A percentile compares a stretch with the other conserved stretches of the same genome.
Evolutionary conservation across 2,797 vertebrate species (phyloP).

Genomic region (Lindbergichthys nudifrons): DNA sequence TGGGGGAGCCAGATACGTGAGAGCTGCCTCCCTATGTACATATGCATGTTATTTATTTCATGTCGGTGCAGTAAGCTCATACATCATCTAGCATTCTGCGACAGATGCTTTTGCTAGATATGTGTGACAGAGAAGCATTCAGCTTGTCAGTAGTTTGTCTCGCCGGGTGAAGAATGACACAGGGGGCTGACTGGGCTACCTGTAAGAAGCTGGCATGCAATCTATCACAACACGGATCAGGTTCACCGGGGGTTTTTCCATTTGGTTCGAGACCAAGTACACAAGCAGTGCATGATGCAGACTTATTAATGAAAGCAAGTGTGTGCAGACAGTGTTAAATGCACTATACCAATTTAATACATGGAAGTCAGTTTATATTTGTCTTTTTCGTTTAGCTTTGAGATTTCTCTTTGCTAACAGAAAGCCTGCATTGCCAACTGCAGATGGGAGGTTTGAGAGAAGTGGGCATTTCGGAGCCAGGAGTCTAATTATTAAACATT

Average conservation of each 20-base stretch:
- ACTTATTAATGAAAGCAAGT: constrained; percentile 2
- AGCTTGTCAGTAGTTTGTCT: constrained; percentile 60
- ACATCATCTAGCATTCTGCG: constrained; percentile 61
- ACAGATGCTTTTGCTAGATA: constrained; percentile 61
- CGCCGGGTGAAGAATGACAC: constrained; percentile 58
- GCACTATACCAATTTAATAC: constrained; percentile 12
- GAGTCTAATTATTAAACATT: neutral
- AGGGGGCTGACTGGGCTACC: constrained; percentile 50
- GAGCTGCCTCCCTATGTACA: constrained; percentile 62
- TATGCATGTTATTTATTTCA: constrained; percentile 70
- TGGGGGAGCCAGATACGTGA: constrained; percentile 37
- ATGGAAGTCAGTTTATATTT: neutral
- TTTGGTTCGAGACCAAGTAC: constrained; percentile 11
- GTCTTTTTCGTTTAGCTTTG: neutral
- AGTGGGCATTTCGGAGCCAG: neutral
- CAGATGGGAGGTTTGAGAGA: neutral
- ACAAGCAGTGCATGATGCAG: constrained; percentile 27
- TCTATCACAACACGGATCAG: constrained; percentile 31
- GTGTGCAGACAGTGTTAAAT: constrained; percentile 6
- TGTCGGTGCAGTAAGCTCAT: constrained; percentile 62
- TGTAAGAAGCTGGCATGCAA: constrained; percentile 25
- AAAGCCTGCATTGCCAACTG: neutral
- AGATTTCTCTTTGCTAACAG: neutral
- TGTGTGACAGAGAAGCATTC: constrained; percentile 60
- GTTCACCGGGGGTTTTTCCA: constrained; percentile 29